phyloP scores from a whole-genome alignment of 1,140 invertebrate species.

The Macrobrachium rosenbergii region DNA sequence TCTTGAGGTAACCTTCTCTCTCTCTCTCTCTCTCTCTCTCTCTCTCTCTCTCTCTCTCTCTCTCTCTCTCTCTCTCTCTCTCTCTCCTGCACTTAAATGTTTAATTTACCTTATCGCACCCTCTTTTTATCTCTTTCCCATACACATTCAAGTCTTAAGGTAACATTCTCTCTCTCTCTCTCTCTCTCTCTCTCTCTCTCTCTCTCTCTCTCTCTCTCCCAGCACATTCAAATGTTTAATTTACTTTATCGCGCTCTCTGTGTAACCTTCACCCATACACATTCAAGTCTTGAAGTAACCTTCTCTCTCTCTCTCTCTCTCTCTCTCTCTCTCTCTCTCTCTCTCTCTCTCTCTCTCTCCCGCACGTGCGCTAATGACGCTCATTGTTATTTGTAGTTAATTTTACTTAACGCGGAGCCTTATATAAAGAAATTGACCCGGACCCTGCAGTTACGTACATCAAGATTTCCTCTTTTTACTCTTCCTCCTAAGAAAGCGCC shows the following conservation, averaged over 20 bases:
- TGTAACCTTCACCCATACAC: too few species aligned
- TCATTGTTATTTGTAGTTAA: neutral
- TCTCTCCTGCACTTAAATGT: too few species aligned
- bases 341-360: conserved; percentile 22
- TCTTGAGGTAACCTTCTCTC: too few species aligned
- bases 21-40: neutral
- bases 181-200: neutral
- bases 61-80: conserved; percentile 39
- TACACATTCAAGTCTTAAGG: too few species aligned
- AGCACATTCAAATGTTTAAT: too few species aligned
- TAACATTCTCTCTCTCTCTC: too few species aligned
- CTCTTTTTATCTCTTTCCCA: too few species aligned
- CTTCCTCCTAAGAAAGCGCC: too few species aligned
- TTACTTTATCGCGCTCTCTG: too few species aligned
- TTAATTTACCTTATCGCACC: too few species aligned
- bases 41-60: conserved; percentile 7
- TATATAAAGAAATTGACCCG: neutral
- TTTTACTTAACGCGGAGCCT: neutral
- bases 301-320: conserved; percentile 36
- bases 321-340: conserved; percentile 31
- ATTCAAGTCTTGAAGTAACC: too few species aligned
- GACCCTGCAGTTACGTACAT: neutral
- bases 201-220: conserved; percentile 31
- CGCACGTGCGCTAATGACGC: neutral
- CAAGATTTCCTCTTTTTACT: too few species aligned